Conservation (phyloP, 2,888 invertebrate genomes). For the Acanthosoma haemorrhoidale region DNA sequence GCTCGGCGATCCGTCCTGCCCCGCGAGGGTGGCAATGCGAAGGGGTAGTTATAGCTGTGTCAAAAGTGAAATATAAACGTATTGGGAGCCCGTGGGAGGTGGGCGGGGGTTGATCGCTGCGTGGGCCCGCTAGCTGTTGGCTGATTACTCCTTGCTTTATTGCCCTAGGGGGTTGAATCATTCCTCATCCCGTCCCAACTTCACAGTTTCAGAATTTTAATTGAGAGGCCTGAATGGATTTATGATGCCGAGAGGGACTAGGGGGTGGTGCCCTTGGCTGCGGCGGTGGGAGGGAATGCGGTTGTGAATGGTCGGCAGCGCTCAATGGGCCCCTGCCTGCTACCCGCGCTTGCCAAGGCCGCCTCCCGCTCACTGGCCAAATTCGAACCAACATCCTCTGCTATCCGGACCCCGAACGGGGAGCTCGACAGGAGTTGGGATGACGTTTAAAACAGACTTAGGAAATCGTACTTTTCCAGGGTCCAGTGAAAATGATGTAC, state of each 20-base stretch:
- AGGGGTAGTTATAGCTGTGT: no score
- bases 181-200: background rate
- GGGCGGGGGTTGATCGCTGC: background rate
- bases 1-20: no score
- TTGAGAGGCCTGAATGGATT: background rate
- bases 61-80: no score
- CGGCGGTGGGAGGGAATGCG: slow-evolving; percentile 4
- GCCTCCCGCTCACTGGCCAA: background rate
- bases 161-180: slow-evolving; percentile 1
- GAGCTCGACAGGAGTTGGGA: no score
- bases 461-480: no score
- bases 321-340: background rate
- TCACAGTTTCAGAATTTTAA: no score
- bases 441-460: no score
- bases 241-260: background rate
- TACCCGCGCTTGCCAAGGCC: no score
- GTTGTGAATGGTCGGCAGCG: slow-evolving; percentile 6
- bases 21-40: no score
- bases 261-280: background rate
- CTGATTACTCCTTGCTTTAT: background rate
- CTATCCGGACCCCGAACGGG: no score
- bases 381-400: no score
- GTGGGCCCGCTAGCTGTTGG: background rate
- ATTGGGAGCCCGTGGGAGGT: background rate
- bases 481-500: no score